Base-by-base conservation (phyloP, 1,140 invertebrate genomes). In the Melitaea cinxia region DNA sequence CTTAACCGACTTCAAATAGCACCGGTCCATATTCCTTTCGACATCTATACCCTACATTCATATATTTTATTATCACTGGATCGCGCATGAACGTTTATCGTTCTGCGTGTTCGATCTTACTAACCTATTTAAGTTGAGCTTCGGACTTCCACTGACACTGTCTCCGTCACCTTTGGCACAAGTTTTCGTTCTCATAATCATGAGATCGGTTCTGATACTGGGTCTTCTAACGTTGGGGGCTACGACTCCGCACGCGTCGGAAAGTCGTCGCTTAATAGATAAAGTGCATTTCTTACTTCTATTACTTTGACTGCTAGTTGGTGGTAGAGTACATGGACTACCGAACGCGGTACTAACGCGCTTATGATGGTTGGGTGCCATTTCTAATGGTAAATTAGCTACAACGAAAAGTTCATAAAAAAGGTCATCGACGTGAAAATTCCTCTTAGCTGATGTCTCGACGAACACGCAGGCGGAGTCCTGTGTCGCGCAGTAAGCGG, bases 351-450 rank as follows among this genome's bases (percentile, higher is more conserved):
- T 92, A 81, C 94, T 94, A n/a, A 94, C 92, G 5, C 94, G 92
- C 71, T 95, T 94, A 82, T 97, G 96, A 77, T 96, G 94, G 77
- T 96, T 96, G 0, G 96, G 96, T n/a, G 95, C 95, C 96, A 97
- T 97, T 91, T 97, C 96, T 73, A 95, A 83, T 1, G 96, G 96
- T 54, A 97, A 87, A 77, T 95, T 95, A 6, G 96, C 95, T 7
- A 96, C 93, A 37, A 94, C 92, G 83, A 97, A 97, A 3, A 97
- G 91, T 67, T 95, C 94, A 78, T 95, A 94, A 84, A 97, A 97
- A 2, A 96, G 92, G 72, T 97, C 95, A 72, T 96, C 95, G 56
- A 97, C 94, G 74, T 94, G 94, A 60, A 93, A 92, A 80, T 96
- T 96, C 73, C 94, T 94, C 79, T 96, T 96, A 0, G 96, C 96